Conservation (phyloP, 2,888 invertebrate species). For the Agonum fuliginosum region DNA sequence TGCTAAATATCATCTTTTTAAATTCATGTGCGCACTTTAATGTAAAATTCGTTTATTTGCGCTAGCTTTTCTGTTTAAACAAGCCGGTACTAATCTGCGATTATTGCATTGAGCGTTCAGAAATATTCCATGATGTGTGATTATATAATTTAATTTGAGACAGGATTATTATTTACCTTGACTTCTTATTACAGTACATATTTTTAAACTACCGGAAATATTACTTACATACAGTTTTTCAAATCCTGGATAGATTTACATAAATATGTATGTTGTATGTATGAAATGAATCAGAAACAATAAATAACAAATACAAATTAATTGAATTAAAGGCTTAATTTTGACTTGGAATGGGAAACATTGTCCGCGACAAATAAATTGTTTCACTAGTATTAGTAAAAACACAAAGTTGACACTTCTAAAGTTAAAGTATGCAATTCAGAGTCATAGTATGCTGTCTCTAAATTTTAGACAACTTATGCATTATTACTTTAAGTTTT, state of each 20-base stretch:
- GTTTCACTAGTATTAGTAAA: no score
- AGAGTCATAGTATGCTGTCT: no score
- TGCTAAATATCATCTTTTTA: neutral
- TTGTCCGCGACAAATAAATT: no score
- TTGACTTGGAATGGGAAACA: no score
- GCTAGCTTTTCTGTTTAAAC: slow-evolving; percentile 1
- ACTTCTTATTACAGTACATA: neutral
- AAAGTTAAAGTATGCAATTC: no score
- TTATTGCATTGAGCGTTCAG: neutral
- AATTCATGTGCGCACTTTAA: neutral
- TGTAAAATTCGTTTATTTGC: neutral
- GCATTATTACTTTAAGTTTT: no score
- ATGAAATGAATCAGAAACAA: no score
- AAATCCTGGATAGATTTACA: neutral
- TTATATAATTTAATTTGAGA: slow-evolving; percentile 22
- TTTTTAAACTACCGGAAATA: slow-evolving; percentile 1
- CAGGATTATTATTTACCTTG: slow-evolving; percentile 10
- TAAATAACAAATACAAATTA: no score
- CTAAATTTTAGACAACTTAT: no score
- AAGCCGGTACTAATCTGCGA: neutral
- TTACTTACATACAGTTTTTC: neutral
- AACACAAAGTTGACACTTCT: no score
- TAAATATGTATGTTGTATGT: no score
- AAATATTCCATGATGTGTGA: neutral
- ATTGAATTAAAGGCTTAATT: no score